Evolutionary conservation across 2,888 invertebrate species (phyloP), one percentile per base, ranked within the genome.

Genomic region (Agriotes lineatus): DNA sequence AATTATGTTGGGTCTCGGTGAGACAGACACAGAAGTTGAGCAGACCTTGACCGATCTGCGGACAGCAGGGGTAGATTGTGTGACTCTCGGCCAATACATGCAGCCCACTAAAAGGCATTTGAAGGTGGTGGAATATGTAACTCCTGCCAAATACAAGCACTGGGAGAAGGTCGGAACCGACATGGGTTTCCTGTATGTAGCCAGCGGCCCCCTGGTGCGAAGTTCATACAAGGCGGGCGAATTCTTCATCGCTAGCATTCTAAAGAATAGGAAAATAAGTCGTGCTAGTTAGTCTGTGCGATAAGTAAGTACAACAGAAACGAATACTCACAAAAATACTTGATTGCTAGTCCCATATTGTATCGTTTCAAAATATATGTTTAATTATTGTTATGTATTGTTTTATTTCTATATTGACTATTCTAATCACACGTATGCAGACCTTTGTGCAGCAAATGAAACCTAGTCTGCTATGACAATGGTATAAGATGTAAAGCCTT

Each of bases 21-120:
- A 98, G 85, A 91, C 91, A 0, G 96, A 97, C 78, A 89, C 90
- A 39, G 93, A 97, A 87, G 89, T 99, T 5, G 88, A 92, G 78
- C 91, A 93, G 84, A 95, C 97, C 0, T 88, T 99, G 89, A 89
- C 89, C 85, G 97, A 98, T 86, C 86, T 98, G 50, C 89, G 93
- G 63, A 84, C 85, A 20, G 90, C 87, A 0, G 94, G 92, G 33
- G 99, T 99, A 0, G 99, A 99, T 84, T 98, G 98, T 82, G 84
- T 99, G 0, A 99, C 99, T 0, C 86, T 99, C 3, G 99, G 99
- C 0, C 99, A 99, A 81, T 99, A 99, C 85, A 99, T 99, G 98
- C 99, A 99, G 83, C 99, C 99, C 0, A 99, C 99, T 0, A 98
- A 96, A 80, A 88, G 93, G 6, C 99, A 99, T 83, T 86, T 99